Conservation (phyloP, 2,113 vertebrate species). For the Poeciliopsis prolifica region DNA sequence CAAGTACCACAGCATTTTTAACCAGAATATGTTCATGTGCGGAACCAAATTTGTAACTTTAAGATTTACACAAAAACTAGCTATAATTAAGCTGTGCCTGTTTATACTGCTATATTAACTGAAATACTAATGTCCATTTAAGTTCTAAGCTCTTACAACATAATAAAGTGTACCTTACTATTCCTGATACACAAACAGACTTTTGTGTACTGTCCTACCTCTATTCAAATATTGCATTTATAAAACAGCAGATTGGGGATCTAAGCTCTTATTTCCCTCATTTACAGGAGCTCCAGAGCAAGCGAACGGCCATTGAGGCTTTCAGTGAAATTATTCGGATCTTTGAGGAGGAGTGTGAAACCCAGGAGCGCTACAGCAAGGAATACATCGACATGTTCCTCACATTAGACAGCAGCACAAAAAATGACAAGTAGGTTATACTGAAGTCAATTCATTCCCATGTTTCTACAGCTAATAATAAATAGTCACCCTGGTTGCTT, state of each 20-base stretch:
- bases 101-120: no score
- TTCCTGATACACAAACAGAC: neutral
- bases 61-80: no score
- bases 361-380: conserved; percentile 96
- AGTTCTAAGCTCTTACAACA: neutral
- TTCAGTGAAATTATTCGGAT: conserved; percentile 99
- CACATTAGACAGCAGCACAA: conserved; percentile 89
- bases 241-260: neutral
- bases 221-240: no score
- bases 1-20: no score
- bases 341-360: conserved; percentile 98
- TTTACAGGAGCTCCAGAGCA: conserved; percentile 93
- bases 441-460: neutral
- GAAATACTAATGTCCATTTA: neutral
- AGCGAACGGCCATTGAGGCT: conserved; percentile 96
- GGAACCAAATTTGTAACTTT: no score
- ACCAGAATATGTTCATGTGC: no score
- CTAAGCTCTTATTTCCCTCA: neutral
- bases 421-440: conserved; percentile 86
- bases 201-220: neutral
- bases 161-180: neutral
- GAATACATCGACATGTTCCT: conserved; percentile 98
- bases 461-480: neutral
- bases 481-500: neutral
- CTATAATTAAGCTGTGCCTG: no score